Base-by-base conservation (phyloP, 2,888 invertebrate genomes). In the Drosophila demipolita region DNA sequence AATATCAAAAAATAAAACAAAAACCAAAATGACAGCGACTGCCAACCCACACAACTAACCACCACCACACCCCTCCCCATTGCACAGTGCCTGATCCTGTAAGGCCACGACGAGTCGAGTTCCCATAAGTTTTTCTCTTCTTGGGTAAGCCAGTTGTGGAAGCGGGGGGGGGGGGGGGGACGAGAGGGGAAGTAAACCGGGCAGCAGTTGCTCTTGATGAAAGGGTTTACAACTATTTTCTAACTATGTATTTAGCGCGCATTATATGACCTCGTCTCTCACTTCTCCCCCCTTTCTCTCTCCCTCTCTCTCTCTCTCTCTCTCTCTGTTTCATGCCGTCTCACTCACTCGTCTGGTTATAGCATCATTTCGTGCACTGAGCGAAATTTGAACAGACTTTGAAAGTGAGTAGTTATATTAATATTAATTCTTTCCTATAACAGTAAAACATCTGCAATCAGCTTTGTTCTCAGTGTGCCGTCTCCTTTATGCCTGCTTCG, bases 141-240 rank as follows among this genome's bases (percentile, higher is more conserved):
- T 83, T 76, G 78, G 72, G 63, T 58, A 62, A 60, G 63, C 62
- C 55, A 60, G 45, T 50, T 20, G 17, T n/a, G 20, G 38, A 17
- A 48, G 1, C 5, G 32, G 6, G 17, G 20, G 40, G 11, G 20
- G 9, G 3, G 9, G 54, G 29, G 5, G 11, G 68, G 17, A 15
- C 8, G 20, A 26, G 48, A 8, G n/a, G 17, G 38, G 49, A 1
- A 38, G 33, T 8, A 5, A 42, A 65, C 61, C 32, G 36, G 67
- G 61, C 66, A 69, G 80, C 79, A 73, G 69, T 73, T 77, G 81
- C 64, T 70, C 65, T 48, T 87, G 89, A 85, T 85, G 85, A 85
- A 89, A 89, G 90, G 90, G 90, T 82, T 88, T 90, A 86, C 80
- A 87, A 90, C 90, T 87, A 87, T 90, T 87, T 88, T 82, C 81